Evolutionary conservation across 2,888 invertebrate species (phyloP), one percentile per base, ranked within the genome.

Genomic region (Melitaea athalia): DNA sequence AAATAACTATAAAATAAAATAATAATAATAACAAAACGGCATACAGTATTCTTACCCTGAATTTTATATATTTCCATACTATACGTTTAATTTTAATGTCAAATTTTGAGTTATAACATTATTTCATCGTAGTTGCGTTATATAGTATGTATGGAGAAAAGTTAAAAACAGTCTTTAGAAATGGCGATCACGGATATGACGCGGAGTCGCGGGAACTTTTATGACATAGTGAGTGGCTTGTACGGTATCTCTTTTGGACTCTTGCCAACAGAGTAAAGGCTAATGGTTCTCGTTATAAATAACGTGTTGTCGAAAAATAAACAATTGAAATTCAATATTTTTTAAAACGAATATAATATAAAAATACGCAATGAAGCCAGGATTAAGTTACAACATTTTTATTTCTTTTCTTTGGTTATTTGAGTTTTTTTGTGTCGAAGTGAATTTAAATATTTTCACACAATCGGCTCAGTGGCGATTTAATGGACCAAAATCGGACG

Each of bases 241-340:
- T 24, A 59, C 59, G 17, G 11, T 43, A 53, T 60, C 52, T 43
- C 59, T 45, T 7, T 60, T 65, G 65, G 60, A 60, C 42, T 52
- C 14, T 33, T 31, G 65, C 65, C 65, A 65, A 65, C 50, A 1
- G 42, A 60, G 52, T 53, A 45, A 53, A 65, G 52, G 50, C 65
- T 60, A 65, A 65, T 65, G 52, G 42, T 6, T 42, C 57, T 57
- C 57, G 42, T 57, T 57, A 38, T 57, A 53, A 53, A 53, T 33
- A 53, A 53, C 6, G 14, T 53, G 31, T 53, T 31, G 7, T 31
- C 14, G 33, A 7, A 14, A 53, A 53, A 53, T 53, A 53, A 31
- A 53, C 53, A 31, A 53, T 53, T 53, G 31, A 53, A 53, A 31
- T 53, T 31, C 6, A 53, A 53, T 33, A 14, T 31, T 53, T 31